Percentiles rank a stretch among this genome's conserved stretches.
These are phyloP conservation scores for Xenus cinereus DNA, from an alignment of 2,113 vertebrate species.

Conservation along the genomic window DNA sequence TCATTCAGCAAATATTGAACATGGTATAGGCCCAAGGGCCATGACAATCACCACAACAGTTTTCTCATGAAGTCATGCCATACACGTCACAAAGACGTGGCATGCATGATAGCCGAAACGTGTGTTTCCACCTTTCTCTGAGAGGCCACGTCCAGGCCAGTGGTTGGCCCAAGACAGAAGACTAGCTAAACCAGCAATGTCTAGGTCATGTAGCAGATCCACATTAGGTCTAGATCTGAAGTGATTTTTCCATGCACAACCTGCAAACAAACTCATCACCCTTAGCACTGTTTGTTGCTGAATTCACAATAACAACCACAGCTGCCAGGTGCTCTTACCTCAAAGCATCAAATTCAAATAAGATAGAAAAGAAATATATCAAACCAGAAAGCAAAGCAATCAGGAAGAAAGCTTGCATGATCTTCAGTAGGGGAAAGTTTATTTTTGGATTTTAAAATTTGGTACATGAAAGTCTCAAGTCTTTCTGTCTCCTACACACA, in stretches of 20 bases:
- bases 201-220: background rate
- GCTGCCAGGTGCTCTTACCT: background rate
- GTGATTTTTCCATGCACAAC: background rate
- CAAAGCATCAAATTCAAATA: background rate
- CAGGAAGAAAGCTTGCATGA: background rate
- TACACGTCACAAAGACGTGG: fast-evolving
- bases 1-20: background rate
- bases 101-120: fast-evolving
- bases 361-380: background rate
- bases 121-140: background rate
- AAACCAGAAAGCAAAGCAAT: background rate
- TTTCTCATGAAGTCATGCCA: background rate
- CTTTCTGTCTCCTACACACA: background rate
- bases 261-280: background rate
- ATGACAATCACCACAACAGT: background rate
- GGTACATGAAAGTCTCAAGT: background rate
- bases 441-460: background rate
- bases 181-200: background rate
- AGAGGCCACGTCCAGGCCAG: background rate
- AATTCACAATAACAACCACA: background rate
- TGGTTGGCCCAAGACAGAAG: background rate
- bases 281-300: background rate
- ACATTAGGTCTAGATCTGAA: background rate
- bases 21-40: background rate
- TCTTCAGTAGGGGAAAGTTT: background rate